A percentile compares a stretch with the other conserved stretches of the same genome.
Evolutionary conservation across 2,888 invertebrate species (phyloP).

Genomic region (Caenorhabditis angaria): DNA sequence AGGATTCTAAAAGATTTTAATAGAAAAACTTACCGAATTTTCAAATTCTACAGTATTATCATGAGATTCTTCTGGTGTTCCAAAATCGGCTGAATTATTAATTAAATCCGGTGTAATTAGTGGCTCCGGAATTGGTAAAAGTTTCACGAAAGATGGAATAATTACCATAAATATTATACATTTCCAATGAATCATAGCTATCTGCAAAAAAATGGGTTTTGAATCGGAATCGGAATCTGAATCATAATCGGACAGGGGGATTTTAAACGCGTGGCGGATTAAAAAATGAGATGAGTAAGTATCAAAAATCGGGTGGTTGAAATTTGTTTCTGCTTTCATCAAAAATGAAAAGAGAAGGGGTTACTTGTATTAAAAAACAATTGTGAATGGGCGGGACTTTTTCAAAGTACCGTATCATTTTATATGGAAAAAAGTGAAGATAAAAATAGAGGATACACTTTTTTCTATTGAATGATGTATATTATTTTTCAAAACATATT

Average conservation of each 20-base stretch:
- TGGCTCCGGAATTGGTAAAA: neutral
- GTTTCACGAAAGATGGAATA: neutral
- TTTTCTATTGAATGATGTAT: too few species aligned
- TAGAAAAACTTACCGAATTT: neutral
- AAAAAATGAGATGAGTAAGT: too few species aligned
- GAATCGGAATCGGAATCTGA: too few species aligned
- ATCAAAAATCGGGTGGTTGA: neutral
- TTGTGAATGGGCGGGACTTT: too few species aligned
- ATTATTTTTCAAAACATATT: too few species aligned
- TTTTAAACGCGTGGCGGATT: too few species aligned
- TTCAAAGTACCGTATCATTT: too few species aligned
- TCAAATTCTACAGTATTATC: constrained; percentile 28
- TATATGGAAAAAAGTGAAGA: too few species aligned
- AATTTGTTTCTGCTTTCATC: neutral
- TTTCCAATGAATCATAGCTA: neutral
- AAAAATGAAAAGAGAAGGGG: constrained; percentile 1
- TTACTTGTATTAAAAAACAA: too few species aligned
- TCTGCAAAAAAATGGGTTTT: neutral
- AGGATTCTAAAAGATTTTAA: neutral
- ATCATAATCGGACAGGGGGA: too few species aligned
- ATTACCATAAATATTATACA: neutral
- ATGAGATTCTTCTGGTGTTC: constrained; percentile 28
- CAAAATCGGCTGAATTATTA: constrained; percentile 25
- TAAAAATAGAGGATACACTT: too few species aligned
- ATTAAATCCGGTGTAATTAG: constrained; percentile 14